Evolutionary conservation across 1,140 invertebrate species (phyloP).

Genomic region (Diorhabda carinulata): DNA sequence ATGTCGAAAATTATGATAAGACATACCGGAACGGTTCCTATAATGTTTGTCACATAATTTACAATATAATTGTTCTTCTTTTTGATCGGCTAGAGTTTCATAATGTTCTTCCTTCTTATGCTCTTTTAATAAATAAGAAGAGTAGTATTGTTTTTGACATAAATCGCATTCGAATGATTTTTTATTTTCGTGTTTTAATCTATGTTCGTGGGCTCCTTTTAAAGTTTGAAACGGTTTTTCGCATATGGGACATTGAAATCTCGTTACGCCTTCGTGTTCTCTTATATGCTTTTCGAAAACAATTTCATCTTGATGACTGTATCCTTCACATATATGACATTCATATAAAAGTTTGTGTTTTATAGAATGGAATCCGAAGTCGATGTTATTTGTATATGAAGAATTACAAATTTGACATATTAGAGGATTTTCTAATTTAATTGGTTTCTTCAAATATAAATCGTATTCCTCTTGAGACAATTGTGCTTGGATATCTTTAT

Average conservation of each 20-base stretch:
- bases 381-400: background rate
- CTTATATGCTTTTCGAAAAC: background rate
- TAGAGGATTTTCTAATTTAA: background rate
- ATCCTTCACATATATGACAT: background rate
- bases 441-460: background rate
- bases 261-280: background rate
- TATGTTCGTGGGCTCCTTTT: background rate
- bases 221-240: background rate
- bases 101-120: background rate
- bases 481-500: background rate
- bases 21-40: background rate
- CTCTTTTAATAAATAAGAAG: background rate
- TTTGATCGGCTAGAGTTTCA: background rate
- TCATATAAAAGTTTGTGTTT: background rate
- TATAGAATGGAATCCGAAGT: background rate
- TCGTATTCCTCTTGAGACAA: background rate
- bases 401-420: background rate
- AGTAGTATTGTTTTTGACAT: background rate
- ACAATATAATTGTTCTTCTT: background rate
- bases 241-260: background rate
- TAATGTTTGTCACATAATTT: background rate
- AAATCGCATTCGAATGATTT: conserved; percentile 35
- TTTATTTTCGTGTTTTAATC: background rate
- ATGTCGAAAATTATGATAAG: background rate
- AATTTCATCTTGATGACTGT: background rate